phyloP scores from a whole-genome alignment of 1,140 invertebrate species.

The Paraescarpia echinospica region DNA sequence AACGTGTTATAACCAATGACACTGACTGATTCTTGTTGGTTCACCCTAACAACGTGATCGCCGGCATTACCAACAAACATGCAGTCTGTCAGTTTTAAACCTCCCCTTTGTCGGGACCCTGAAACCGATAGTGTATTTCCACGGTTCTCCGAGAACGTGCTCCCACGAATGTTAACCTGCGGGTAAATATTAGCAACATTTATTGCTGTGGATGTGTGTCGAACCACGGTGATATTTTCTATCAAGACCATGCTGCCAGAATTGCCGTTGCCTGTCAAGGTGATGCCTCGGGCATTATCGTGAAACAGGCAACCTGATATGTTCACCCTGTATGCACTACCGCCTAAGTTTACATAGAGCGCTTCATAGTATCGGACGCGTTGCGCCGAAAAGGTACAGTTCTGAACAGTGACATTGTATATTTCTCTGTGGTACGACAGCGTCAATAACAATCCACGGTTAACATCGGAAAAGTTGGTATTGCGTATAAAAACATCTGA shows the following conservation, averaged over 20 bases:
- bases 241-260: not conserved
- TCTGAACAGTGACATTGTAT: not conserved
- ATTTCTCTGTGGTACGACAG: not conserved
- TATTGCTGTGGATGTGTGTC: too few relatives aligned
- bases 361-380: not conserved
- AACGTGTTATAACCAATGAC: not conserved
- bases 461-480: not conserved
- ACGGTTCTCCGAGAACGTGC: not conserved
- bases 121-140: not conserved
- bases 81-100: not conserved
- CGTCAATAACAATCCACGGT: not conserved
- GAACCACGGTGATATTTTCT: too few relatives aligned
- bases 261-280: not conserved
- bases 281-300: not conserved
- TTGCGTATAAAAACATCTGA: not conserved
- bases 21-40: not conserved
- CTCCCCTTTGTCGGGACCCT: not conserved
- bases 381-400: not conserved
- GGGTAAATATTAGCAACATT: too few relatives aligned
- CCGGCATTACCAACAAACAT: not conserved
- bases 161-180: not conserved
- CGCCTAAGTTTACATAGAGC: not conserved
- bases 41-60: not conserved
- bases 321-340: not conserved
- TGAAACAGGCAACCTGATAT: not conserved